Base-by-base conservation (phyloP, 2,113 vertebrate genomes). In the Falco punctatus region DNA sequence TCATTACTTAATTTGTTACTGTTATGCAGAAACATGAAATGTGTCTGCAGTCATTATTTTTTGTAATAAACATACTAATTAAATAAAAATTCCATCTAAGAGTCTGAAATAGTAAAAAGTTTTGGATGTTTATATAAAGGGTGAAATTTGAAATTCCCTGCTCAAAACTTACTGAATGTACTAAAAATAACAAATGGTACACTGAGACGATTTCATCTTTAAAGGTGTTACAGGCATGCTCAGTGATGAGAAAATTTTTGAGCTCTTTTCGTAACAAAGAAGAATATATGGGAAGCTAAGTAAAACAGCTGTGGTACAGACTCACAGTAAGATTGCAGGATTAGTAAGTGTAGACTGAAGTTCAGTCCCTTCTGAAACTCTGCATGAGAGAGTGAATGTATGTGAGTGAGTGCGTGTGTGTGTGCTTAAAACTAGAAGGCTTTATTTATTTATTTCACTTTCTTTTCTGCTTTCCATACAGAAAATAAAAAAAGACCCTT, bases 391-490 rank as follows among this genome's bases (percentile, higher is more conserved):
- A 72, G 54, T 28, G 40, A 78, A 55, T 55, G 38, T 88, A 33
- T 55, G 22, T 48, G 51, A 6, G 59, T 1, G 66, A 74, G 46
- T 57, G 62, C 48, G 26, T 64, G 21, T 38, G 42, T 75, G 28
- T 84, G 40, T 52, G 32, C 93, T 96, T 96, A 86, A 97, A 87
- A 95, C 49, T 30, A 62, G 42, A 88, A 62, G 54, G 71, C 27
- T 93, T 97, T 96, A 95, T 97, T 97, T 97, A 95, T 98, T 91
- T 89, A 96, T 96, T 98, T 97, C 64, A 28, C 24, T 82, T 89
- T 92, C 86, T 96, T 83, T 89, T 96, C 91, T 90, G 49, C 73
- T 61, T 95, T 97, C 96, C 80, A 81, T 96, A 89, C 58, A 95
- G 93, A 94, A 89, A 90, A 93, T 80, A 91, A 94, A 88, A 96